Evolutionary conservation across 1,140 invertebrate genomes (phyloP), one percentile per base, ranked within the genome.

Genomic region (Nasonia longicornis): DNA sequence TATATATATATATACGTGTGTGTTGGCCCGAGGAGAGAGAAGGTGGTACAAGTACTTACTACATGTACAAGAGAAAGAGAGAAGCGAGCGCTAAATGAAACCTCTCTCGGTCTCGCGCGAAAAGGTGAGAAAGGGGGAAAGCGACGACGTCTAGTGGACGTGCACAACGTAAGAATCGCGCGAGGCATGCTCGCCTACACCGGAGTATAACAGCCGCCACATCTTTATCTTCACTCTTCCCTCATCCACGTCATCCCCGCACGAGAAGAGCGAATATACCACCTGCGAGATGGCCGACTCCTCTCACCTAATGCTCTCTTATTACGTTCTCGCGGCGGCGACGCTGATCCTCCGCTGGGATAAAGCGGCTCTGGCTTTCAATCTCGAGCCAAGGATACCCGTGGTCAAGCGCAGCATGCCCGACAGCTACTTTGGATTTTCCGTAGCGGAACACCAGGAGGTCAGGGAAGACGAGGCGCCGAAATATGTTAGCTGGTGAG

Each of bases 401-500:
- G 91, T 97, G 86, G 93, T 97, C 85, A 97, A 97, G 91, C 89
- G 92, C 77, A 96, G 96, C 84, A 84, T 88, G 64, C 83, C 85
- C 35, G 93, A 93, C 58, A 95, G 95, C 67, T 97, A 96, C 91
- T 98, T 97, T 90, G 96, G 96, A 90, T 97, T 95, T 92, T 96
- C 96, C 52, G 94, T 97, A 20, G 96, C 96, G 70, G 94, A 97
- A 90, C 96, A 97, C 89, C 92, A 94, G 84, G 93, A 93, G 83
- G 84, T 92, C 26, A 58, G 74, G 0, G 88, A 91, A 42, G 90
- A 91, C 63, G 66, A 86, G 42, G 26, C 85, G 69, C 79, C 91
- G 45, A 91, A 88, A 81, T 73, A 80, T 76, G 66, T 83, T 42
- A 94, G 92, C 87, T 95, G 94, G 94, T 95, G 87, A 92, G 92